Evolutionary conservation across 1,140 invertebrate species (phyloP).

Genomic region (Plutomurus gul): DNA sequence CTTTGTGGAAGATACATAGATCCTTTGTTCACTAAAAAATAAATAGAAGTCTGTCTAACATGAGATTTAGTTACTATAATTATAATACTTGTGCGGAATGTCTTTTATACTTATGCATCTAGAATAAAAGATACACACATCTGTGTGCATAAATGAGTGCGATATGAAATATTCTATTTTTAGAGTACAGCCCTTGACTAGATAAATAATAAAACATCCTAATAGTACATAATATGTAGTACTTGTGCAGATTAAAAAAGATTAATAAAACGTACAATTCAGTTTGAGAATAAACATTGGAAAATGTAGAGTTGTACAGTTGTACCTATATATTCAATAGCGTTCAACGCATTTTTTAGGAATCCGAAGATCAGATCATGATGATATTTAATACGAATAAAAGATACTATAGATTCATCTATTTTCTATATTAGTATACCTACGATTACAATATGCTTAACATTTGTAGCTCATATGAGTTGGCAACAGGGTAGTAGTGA

Average conservation of each 20-base stretch:
- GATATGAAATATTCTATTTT: not conserved
- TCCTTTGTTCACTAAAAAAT: not conserved
- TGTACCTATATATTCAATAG: not conserved
- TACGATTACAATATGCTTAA: not conserved
- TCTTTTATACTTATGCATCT: not conserved
- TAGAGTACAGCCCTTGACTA: too few species aligned
- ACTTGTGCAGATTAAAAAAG: not conserved
- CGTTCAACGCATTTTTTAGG: not conserved
- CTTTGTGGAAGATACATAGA: not conserved
- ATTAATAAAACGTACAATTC: not conserved
- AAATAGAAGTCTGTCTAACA: not conserved
- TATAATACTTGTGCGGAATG: not conserved
- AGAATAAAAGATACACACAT: not conserved
- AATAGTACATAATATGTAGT: too few species aligned
- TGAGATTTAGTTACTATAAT: not conserved
- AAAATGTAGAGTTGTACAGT: not conserved
- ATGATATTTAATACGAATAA: too few species aligned
- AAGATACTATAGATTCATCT: not conserved
- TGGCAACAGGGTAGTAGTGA: not conserved
- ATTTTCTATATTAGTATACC: not conserved
- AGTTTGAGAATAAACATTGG: not conserved
- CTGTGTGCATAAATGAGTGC: not conserved
- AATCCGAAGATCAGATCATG: not conserved
- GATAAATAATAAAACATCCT: too few species aligned
- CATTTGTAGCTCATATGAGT: not conserved